Base-by-base conservation (phyloP, 2,113 vertebrate species). In the Campylorhamphus procurvoides region DNA sequence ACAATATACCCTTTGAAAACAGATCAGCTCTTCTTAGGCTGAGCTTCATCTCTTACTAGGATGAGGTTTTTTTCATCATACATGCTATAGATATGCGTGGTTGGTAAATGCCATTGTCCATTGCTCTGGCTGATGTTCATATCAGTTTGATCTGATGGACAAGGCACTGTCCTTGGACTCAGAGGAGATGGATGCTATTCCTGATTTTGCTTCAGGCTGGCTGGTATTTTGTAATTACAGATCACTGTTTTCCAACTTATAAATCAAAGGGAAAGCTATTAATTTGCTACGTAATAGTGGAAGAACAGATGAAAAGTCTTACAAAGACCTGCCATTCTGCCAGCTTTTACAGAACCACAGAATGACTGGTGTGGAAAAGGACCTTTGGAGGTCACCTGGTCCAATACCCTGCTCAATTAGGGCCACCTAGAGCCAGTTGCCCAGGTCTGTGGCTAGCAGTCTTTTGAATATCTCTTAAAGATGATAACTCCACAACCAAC, bases 351-450 rank as follows among this genome's bases (percentile, higher is more conserved):
- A 71, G n/a, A 60, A 56, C 24, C 40, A 28, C 17, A 82, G 39
- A 29, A 69, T 42, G 25, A 9, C 9, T 56, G 19, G 60, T 33
- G 28, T 23, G 17, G 33, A n/a, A 69, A 50, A 27, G 7, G 19
- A 18, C 7, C 14, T 50, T 29, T 86, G 66, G 29, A 56, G 8
- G 10, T 18, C 15, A 40, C 35, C 66, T 64, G 39, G 4, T 55
- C 59, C 53, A 49, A 25, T 5, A 1, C 10, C 0, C 3, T 64
- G 16, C 37, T 53, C 47, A 58, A 0, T n/a, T n/a, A 31, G 10
- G 17, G 23, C 2, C 9, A 35, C n/a, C 37, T 12, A 52, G 8
- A 77, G 10, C 27, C 9, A 2, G 19, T 25, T 53, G 28, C 19
- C 46, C 33, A 28, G 37, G 23, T 19, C 28, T 12, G 3, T 46